Base-by-base conservation (phyloP, 2,888 invertebrate species). In the Corbicula japonica region DNA sequence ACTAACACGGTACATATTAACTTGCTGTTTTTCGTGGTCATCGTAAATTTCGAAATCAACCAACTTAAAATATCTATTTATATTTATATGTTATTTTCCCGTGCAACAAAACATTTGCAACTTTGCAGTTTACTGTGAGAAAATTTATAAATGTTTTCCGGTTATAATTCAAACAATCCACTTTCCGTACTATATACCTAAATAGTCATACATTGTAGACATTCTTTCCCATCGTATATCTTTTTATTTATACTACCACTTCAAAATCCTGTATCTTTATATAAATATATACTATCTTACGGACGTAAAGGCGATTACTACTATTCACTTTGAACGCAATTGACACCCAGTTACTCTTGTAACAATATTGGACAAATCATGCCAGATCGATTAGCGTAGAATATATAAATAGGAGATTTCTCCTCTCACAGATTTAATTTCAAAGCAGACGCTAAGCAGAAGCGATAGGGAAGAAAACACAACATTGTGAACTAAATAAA, bases 191-290 rank as follows among this genome's bases (percentile, higher is more conserved):
- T n/a, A n/a, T n/a, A n/a, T 54, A 6, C 32, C 54, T 54, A 23
- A 54, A 54, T 30, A 54, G 32, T 5, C 28, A 54, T 18, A 30
- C 30, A 54, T 54, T 54, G 54, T 54, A 54, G 28, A 54, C 54
- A 54, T 54, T 30, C 30, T 54, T 54, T 12, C 54, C 21, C 21
- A 26, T 21, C 23, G 48, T 62, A 48, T 30, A 62, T 46, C 30
- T 10, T 62, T 46, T 12, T 60, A 38, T 60, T 38, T 35, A 38
- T 61, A 61, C 28, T 46, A 32, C 62, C 48, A 62, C 62, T 62
- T 61, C 34, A 62, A 44, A n/a, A 32, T 30, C 23, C 32, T 54
- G 46, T 48, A 46, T 23, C 62, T 48, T 32, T 34, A 46, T 21
- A 62, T 44, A 62, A 48, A 62, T 46, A 46, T 60, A 46, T 44